Base-by-base conservation (phyloP, 1,140 invertebrate species). In the Drosophila triauraria region DNA sequence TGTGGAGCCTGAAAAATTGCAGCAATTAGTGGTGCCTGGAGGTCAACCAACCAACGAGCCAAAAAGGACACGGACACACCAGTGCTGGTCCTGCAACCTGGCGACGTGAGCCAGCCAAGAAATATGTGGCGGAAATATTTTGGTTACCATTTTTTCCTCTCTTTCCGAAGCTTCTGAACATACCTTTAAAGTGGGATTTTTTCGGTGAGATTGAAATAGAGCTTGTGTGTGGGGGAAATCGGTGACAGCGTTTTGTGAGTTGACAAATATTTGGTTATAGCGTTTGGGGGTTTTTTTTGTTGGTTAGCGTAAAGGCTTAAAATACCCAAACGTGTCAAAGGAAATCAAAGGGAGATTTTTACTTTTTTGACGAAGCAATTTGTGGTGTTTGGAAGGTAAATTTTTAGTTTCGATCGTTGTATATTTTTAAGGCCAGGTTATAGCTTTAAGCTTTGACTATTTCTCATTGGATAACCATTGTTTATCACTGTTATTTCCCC, bases 1-100 rank as follows among this genome's bases (percentile, higher is more conserved):
- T 59, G 51, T 72, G 53, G 53, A 78, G 76, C 75, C 70, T 78
- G 75, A 78, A 78, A 78, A 78, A 78, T 78, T 78, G 75, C 67
- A 64, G 76, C 76, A 78, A 78, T 78, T 78, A 78, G 75, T 78
- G 76, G 67, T 57, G 75, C 75, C 65, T 78, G 65, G 75, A 78
- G 75, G 75, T 78, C 75, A 78, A 78, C 75, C 74, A 68, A 77
- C 74, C 56, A 77, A 54, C 74, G 72, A 77, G 74, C 75, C 75
- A 78, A 78, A 77, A 68, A 77, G 67, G 70, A 60, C 74, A 76
- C 72, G 64, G 65, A 51, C 58, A 48, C 68, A 47, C 27, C 50
- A 62, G 27, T 60, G 35, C 54, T n/a, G 40, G 27, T 42, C 56
- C 48, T 67, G 75, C 74, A 56, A 78, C 72, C 74, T 76, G 62